Conservation (phyloP, 2,888 invertebrate genomes). For the Dolomedes plantarius region DNA sequence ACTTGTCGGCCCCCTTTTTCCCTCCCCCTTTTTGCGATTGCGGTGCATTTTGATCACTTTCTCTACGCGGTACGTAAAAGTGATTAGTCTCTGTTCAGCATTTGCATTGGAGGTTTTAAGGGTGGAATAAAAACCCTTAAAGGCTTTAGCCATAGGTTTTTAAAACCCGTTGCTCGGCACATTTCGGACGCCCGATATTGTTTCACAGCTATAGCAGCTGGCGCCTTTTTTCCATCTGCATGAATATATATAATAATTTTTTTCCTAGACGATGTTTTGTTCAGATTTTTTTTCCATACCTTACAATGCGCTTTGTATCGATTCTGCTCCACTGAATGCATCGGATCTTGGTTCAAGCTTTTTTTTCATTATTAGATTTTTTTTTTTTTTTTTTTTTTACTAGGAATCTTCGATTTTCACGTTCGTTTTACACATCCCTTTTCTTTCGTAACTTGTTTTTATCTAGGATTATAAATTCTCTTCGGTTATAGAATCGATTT, state of each 20-base stretch:
- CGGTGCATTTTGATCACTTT: slow-evolving; percentile 66
- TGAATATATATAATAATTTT: slow-evolving; percentile 71
- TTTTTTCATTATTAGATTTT: slow-evolving; percentile 50
- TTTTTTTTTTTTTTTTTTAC: too few species aligned
- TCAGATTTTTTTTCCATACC: slow-evolving; percentile 50
- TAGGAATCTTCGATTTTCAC: slow-evolving; percentile 67
- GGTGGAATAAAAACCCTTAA: slow-evolving; percentile 62
- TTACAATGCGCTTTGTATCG: slow-evolving; percentile 69
- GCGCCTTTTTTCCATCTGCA: slow-evolving; percentile 70
- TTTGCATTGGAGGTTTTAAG: slow-evolving; percentile 67
- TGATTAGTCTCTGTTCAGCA: slow-evolving; percentile 67
- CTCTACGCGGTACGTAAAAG: slow-evolving; percentile 56
- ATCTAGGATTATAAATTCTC: slow-evolving; percentile 71
- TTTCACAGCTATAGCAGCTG: slow-evolving; percentile 68
- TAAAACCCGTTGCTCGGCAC: slow-evolving; percentile 65
- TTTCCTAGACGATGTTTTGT: slow-evolving; percentile 28
- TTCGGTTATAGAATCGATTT: slow-evolving; percentile 69
- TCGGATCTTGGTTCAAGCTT: slow-evolving; percentile 61
- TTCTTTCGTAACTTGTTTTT: slow-evolving; percentile 61
- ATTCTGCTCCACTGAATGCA: slow-evolving; percentile 69
- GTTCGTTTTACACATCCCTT: slow-evolving; percentile 66
- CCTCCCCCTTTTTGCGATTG: slow-evolving; percentile 28
- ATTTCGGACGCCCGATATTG: slow-evolving; percentile 61
- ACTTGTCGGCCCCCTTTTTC: slow-evolving; percentile 27
- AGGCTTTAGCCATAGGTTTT: slow-evolving; percentile 70